Base-by-base conservation (phyloP, 1,140 invertebrate species). In the Solenopsis invicta region DNA sequence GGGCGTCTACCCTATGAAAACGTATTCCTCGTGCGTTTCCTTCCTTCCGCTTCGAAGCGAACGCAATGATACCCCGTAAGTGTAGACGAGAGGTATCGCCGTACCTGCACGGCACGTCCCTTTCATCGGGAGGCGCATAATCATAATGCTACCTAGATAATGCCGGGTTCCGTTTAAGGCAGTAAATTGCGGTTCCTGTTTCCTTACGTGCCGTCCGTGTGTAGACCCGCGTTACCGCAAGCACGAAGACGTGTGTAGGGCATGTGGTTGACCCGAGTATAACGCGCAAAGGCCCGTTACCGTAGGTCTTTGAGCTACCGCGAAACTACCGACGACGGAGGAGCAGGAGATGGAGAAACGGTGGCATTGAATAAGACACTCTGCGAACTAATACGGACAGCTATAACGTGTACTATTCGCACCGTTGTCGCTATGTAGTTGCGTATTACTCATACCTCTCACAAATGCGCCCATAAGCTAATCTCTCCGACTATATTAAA, bases 121-220 rank as follows among this genome's bases (percentile, higher is more conserved):
- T 48, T 82, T 74, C 45, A 72, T 29, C 54, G 52, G 71, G 45
- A 59, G 56, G 45, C 59, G 48, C 69, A 61, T 84, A 64, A 74
- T 89, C 72, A 74, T 74, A 77, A 81, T 74, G 52, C 34, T 84
- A 77, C n/a, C 52, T 34, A 52, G 81, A 80, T 80, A 64, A 50
- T 71, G 21, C 3, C 8, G 37, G 48, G 41, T 77, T 66, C 74
- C 62, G 45, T 76, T 81, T 64, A 74, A 87, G 76, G 61, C 52
- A 78, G 86, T 86, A 88, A 77, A 85, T 82, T 85, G 75, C 50
- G 56, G 71, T 86, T 72, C 8, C 75, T 45, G 62, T 64, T 85
- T 84, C 80, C 86, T 66, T 85, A 81, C 52, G 56, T 87, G 48
- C 78, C 45, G 54, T 56, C 18, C 59, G 72, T 48, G 64, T 59